Evolutionary conservation across 2,797 vertebrate species (phyloP), one percentile per base, ranked within the genome.

Genomic region (Scarus forsteni): DNA sequence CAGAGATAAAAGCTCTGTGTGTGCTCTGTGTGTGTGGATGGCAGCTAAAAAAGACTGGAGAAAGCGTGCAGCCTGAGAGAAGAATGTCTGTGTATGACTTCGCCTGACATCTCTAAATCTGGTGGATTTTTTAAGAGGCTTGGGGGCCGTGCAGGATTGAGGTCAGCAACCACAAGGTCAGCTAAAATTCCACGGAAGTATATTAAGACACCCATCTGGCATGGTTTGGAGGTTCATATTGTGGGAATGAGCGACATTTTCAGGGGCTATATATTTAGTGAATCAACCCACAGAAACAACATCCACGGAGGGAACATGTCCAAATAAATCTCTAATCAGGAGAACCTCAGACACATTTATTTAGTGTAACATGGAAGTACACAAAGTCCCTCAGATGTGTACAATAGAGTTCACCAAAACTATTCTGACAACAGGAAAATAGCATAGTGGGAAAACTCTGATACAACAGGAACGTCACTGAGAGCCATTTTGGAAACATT

Each of bases 111-210:
- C 70, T 72, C 86, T 85, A 85, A 90, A 84, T 91, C 85, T 80
- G 85, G 39, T 60, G 76, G 60, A 70, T 84, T 74, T 84, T 85
- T 80, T 83, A 87, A 88, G 85, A 88, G 73, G 85, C 76, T 89
- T 83, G 84, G 69, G 73, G 85, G 69, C 71, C 16, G 43, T 79
- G 83, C 81, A 81, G 84, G 83, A 88, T 90, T 87, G 86, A 90
- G 86, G 90, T 91, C 90, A 91, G 77, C 83, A 77, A 80, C 88
- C 85, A 70, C 84, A 86, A 82, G 86, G 83, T 91, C 84, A 88
- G 74, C 50, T 80, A 64, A 82, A 88, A 89, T 84, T 86, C 84
- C 75, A 77, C 73, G 61, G 51, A 51, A 85, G 75, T 75, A 82
- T 80, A 88, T 79, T 83, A 81, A 88, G 87, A 85, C 81, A 65